These are phyloP conservation scores for Gibbula magus DNA, from an alignment of 2,888 invertebrate genomes.

Conservation along the genomic window DNA sequence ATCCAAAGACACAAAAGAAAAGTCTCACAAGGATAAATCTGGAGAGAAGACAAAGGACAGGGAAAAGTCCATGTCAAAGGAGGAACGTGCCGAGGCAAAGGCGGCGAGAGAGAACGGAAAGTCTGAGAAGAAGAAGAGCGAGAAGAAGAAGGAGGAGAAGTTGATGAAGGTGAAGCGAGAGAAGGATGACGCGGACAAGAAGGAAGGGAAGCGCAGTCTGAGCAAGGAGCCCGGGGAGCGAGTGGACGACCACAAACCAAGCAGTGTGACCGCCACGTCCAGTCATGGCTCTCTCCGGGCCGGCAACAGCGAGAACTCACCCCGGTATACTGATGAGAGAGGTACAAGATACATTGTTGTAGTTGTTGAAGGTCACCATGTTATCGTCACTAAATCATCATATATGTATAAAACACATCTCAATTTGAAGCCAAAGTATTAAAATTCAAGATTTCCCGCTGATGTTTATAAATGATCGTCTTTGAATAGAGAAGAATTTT, in stretches of 20 bases:
- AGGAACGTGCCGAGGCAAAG: slow-evolving; percentile 1
- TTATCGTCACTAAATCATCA: too few relatives aligned
- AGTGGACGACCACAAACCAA: slow-evolving; percentile 13
- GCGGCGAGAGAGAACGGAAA: slow-evolving; percentile 14
- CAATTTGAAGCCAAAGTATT: too few relatives aligned
- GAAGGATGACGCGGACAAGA: slow-evolving; percentile 17
- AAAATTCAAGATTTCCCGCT: too few relatives aligned
- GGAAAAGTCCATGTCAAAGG: not conserved
- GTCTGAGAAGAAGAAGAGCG: slow-evolving; percentile 22
- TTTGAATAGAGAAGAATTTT: too few relatives aligned
- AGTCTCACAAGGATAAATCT: slow-evolving; percentile 26
- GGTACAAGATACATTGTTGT: slow-evolving; percentile 47
- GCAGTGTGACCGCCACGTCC: not conserved
- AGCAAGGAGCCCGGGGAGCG: slow-evolving; percentile 22
- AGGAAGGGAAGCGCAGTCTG: not conserved
- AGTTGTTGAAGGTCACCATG: not conserved
- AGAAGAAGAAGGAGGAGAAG: slow-evolving; percentile 28
- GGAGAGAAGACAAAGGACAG: not conserved
- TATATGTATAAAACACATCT: too few relatives aligned
- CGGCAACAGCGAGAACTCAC: slow-evolving; percentile 62
- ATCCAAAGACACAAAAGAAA: slow-evolving; percentile 23
- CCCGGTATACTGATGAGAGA: slow-evolving; percentile 66
- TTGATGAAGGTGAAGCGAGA: slow-evolving; percentile 10
- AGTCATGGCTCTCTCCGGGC: slow-evolving; percentile 27
- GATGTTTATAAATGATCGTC: too few relatives aligned